Base-by-base conservation (phyloP, 2,113 vertebrate genomes). In the Hydropotes inermis region DNA sequence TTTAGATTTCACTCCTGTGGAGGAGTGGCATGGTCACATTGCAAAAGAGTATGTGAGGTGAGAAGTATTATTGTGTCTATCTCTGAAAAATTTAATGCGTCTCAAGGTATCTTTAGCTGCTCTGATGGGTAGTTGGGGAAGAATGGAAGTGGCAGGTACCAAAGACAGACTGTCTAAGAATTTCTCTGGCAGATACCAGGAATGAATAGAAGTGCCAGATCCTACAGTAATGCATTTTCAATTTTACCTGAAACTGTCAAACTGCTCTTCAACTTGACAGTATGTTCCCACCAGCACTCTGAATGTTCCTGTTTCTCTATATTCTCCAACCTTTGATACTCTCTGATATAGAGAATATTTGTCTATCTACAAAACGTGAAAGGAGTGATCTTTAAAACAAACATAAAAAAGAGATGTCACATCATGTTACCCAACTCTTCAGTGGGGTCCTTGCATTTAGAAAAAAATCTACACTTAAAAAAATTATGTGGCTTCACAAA, bases 331-430 rank as follows among this genome's bases (percentile, higher is more conserved):
- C 67, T 25, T 57, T 36, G 67, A 81, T 90, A 86, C 84, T 79
- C 12, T 50, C 30, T 86, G 81, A 86, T 9, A 81, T 90, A 93
- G 93, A 88, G 45, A 85, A 89, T 52, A 95, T 28, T 95, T 93
- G 67, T 3, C 13, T 60, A 50, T 52, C 39, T 92, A 89, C 50
- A 89, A 89, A 21, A 52, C 78, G 27, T 58, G 10, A 93, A 84
- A 64, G 4, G 39, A 55, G 30, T 55, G 23, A n/a, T 36, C 15
- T 88, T 83, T 43, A 45, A 50, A 92, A 57, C 58, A 64, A 64
- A 84, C n/a, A 79, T 54, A 13, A 15, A 50, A 47, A 61, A 10
- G 10, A 78, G 55, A 39, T 39, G 25, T 89, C 19, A 54, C 45
- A 55, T 76, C 14, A 76, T 16, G 43, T 23, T 30, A 55, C 57